Evolutionary conservation across 2,888 invertebrate species (phyloP), one percentile per base, ranked within the genome.

Genomic region (Apodemia duryi): DNA sequence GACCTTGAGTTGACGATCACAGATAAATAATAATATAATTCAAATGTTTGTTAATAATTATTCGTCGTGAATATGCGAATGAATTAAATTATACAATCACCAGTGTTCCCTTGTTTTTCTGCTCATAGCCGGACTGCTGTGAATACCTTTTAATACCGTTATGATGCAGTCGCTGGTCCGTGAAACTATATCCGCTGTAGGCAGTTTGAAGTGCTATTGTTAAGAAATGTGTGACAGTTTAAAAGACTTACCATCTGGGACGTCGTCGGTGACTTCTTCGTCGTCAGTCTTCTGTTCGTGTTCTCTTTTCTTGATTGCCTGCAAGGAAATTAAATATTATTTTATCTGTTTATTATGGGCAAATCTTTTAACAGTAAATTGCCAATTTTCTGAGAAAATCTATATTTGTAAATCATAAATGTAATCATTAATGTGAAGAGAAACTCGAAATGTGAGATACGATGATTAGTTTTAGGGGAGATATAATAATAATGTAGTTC

Each of bases 271-370:
- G 41, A 77, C 71, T 73, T 87, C 88, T 69, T 89, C 88, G 63
- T 88, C 88, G 71, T 91, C 90, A 78, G 86, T 86, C 83, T 89
- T 90, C 74, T 79, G 81, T 68, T 89, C 90, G 63, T 81, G 81
- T 68, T 91, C 91, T 69, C 87, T 83, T 79, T 91, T 91, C 77
- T 91, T 91, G 74, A 91, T 91, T 72, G 91, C 91, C 91, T 91
- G 89, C 72, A 82, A 88, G 75, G 73, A 76, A 78, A 35, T 10
- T 11, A 11, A 32, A 49, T 41, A n/a, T 61, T 49, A 61, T 32
- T 51, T 10, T 61, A 32, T 11, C n/a, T 62, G 43, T 49, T 29
- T 49, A 62, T 62, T 65, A 65, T 35, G 65, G 63, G 43, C 6
- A 13, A 6, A 57, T 11, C 49, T 49, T 49, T 13, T 11, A 10